These are phyloP conservation scores for Ophioderma brevispina DNA, from an alignment of 35 echinoderm and acorn worm genomes.

Conservation along the genomic window DNA sequence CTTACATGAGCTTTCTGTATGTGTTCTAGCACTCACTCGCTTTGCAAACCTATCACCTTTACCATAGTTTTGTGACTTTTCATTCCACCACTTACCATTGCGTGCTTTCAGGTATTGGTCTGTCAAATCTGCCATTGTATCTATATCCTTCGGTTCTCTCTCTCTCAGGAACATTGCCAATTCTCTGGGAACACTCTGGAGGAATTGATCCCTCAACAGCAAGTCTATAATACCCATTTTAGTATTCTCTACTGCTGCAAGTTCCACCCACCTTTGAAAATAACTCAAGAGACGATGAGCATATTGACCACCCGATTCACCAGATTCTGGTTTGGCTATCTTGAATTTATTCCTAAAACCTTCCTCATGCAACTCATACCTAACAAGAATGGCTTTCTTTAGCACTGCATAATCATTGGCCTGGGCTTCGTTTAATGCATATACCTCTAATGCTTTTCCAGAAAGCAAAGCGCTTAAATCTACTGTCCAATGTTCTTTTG, in stretches of 20 bases:
- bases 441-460: slow-evolving; percentile 55
- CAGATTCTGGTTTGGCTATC: slow-evolving; percentile 6
- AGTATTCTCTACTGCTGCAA: not conserved
- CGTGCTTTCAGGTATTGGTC: slow-evolving; percentile 49
- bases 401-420: slow-evolving; percentile 24
- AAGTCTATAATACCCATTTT: not conserved
- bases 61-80: not conserved
- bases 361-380: slow-evolving; percentile 37
- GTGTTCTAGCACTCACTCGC: too few species aligned
- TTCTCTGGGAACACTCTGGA: slow-evolving; percentile 2
- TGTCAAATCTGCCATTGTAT: not conserved
- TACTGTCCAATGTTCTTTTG: slow-evolving; percentile 40
- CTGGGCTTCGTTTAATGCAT: slow-evolving; percentile 5
- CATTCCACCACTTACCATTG: not conserved
- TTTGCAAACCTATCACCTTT: not conserved
- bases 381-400: slow-evolving; percentile 27
- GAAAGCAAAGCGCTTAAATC: slow-evolving; percentile 58
- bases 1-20: not conserved
- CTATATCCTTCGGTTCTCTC: not conserved
- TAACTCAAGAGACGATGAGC: slow-evolving; percentile 9
- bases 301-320: slow-evolving; percentile 14
- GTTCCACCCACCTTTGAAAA: slow-evolving; percentile 4
- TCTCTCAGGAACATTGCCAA: slow-evolving; percentile 8
- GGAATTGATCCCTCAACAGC: slow-evolving; percentile 22
- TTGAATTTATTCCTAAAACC: slow-evolving; percentile 29